Percentiles rank a stretch among this genome's conserved stretches.
phyloP scores from a whole-genome alignment of 2,797 vertebrate species.

The Apogon talboti region DNA sequence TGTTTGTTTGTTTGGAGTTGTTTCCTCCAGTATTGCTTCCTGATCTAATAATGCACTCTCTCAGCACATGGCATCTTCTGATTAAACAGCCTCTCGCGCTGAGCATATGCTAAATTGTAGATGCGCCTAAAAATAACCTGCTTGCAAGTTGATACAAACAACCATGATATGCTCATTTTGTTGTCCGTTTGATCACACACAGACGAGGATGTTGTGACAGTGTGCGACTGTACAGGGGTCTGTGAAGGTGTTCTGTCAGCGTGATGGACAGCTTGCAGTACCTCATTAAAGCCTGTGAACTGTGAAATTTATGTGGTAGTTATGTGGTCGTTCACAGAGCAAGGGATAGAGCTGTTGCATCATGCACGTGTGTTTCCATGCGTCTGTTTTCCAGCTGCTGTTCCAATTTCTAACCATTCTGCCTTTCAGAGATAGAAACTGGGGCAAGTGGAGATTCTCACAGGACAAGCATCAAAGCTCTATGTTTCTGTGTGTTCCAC shows the following conservation, averaged over 20 bases:
- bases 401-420: constrained; percentile 50
- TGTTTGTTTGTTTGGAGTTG: constrained; percentile 19
- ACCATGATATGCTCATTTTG: constrained; percentile 6
- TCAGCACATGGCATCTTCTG: constrained; percentile 20
- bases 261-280: constrained; percentile 74
- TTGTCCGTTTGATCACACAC: constrained; percentile 31
- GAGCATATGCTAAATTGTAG: constrained; percentile 53
- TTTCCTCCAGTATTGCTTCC: constrained; percentile 6
- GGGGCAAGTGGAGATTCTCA: constrained; percentile 73
- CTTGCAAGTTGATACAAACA: constrained; percentile 13
- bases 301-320: constrained; percentile 63
- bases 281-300: constrained; percentile 76
- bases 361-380: constrained; percentile 57
- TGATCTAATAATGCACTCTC: constrained; percentile 10
- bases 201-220: constrained; percentile 31
- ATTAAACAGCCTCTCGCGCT: constrained; percentile 29
- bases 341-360: constrained; percentile 35
- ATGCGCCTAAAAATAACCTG: constrained; percentile 55
- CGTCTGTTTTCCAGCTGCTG: constrained; percentile 71
- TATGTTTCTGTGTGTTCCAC: constrained; percentile 48
- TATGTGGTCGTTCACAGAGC: constrained; percentile 7
- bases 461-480: constrained; percentile 69
- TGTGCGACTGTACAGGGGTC: constrained; percentile 39
- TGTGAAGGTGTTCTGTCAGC: constrained; percentile 53
- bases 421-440: constrained; percentile 60